phyloP scores from a whole-genome alignment of 2,113 vertebrate genomes.

The Oreochromis niloticus region DNA sequence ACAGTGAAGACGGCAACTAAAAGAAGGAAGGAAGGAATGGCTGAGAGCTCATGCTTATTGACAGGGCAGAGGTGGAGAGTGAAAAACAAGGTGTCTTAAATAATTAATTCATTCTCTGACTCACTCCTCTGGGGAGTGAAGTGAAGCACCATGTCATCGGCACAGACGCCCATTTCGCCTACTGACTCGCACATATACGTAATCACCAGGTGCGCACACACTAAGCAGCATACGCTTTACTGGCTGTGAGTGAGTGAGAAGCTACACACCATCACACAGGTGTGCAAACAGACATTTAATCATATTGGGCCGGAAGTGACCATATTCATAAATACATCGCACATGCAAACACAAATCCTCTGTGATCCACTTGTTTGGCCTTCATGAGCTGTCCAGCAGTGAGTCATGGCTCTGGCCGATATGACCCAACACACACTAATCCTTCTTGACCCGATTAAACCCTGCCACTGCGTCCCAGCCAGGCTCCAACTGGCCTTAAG shows the following conservation, averaged over 20 bases:
- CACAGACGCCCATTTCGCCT: background rate
- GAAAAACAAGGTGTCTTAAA: slow-evolving; percentile 45
- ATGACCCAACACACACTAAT: slow-evolving; percentile 32
- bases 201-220: background rate
- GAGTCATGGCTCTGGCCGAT: slow-evolving; percentile 46
- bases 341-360: slow-evolving; percentile 8
- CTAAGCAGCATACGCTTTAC: background rate
- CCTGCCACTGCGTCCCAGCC: background rate
- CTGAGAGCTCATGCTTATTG: background rate
- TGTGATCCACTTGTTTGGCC: background rate
- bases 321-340: background rate
- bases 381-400: background rate
- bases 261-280: background rate
- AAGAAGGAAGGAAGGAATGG: background rate
- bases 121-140: slow-evolving; percentile 30
- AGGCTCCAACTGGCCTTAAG: background rate
- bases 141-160: background rate
- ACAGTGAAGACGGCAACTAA: background rate
- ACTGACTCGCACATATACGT: background rate
- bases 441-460: slow-evolving; percentile 21
- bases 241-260: background rate
- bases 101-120: slow-evolving; percentile 41
- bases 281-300: slow-evolving; percentile 21
- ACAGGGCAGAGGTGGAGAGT: background rate
- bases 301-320: background rate